A percentile compares a stretch with the other conserved stretches of the same genome.
Conservation (phyloP, 2,797 vertebrate species). For the Chaetophractus vellerosus region DNA sequence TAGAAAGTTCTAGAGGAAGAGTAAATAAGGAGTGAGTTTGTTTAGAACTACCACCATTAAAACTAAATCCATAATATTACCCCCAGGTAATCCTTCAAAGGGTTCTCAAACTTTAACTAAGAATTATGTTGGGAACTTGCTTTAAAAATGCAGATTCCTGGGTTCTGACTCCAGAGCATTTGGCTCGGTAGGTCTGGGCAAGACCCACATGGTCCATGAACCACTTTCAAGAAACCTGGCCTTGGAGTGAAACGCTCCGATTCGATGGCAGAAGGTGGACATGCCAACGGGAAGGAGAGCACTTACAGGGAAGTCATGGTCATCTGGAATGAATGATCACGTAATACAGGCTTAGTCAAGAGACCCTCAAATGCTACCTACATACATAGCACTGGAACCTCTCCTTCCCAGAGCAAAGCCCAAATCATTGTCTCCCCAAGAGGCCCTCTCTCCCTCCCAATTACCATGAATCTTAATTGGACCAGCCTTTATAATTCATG, state of each 20-base stretch:
- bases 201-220: neutral
- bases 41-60: neutral
- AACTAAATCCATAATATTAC: neutral
- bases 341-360: neutral
- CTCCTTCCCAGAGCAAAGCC: neutral
- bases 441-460: neutral
- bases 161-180: neutral
- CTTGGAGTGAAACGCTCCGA: neutral
- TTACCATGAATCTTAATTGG: neutral
- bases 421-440: neutral
- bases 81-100: neutral
- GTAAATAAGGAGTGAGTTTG: neutral
- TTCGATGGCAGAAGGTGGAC: neutral
- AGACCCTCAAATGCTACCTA: neutral
- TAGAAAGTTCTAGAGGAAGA: neutral
- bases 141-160: conserved; percentile 28
- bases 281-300: neutral
- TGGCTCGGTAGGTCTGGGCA: neutral
- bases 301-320: neutral
- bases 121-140: neutral
- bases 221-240: neutral
- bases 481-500: neutral
- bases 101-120: neutral
- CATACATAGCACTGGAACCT: neutral
- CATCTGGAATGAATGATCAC: neutral